Base-by-base conservation (phyloP, 1,140 invertebrate genomes). In the Nasonia vitripennis region DNA sequence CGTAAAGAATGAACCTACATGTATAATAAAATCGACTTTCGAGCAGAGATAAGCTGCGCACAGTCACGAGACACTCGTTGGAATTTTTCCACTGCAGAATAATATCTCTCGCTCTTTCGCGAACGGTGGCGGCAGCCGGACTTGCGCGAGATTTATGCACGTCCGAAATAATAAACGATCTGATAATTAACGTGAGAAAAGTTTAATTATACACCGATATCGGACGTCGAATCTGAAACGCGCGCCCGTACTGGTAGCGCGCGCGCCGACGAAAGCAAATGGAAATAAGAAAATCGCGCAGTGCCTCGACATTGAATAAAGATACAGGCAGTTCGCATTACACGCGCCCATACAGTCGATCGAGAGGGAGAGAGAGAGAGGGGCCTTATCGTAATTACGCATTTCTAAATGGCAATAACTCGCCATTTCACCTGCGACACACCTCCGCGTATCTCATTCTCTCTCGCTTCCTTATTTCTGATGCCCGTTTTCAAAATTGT, bases 361-460 rank as follows among this genome's bases (percentile, higher is more conserved):
- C 41, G 2, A 37, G 10, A 37, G 10, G 23, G 41, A 51, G 87
- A 87, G 86, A 6, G 5, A 87, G 84, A 87, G 79, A 83, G 83
- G 85, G 85, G 55, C 70, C 23, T 84, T 84, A 80, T 87, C 84
- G 86, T 88, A 87, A 89, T 89, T 89, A 87, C 74, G 88, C 84
- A 88, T 88, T 87, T 87, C 85, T 87, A 87, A 89, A 89, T 87
- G 86, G 87, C 86, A 81, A 88, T 88, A 89, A 87, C 88, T 89
- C 67, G 80, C 81, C 85, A 77, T 83, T 83, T 88, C 80, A 79
- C 84, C 74, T 62, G 79, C 73, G 88, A 88, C 89, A 89, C 89
- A 87, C 87, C 86, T 41, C 34, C 34, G 34, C 12, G 12, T 11
- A 31, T 77, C 27, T 77, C 51, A n/a, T n/a, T 6, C 78, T 78